Conservation (phyloP, 2,113 vertebrate species). For the Laticauda colubrina region DNA sequence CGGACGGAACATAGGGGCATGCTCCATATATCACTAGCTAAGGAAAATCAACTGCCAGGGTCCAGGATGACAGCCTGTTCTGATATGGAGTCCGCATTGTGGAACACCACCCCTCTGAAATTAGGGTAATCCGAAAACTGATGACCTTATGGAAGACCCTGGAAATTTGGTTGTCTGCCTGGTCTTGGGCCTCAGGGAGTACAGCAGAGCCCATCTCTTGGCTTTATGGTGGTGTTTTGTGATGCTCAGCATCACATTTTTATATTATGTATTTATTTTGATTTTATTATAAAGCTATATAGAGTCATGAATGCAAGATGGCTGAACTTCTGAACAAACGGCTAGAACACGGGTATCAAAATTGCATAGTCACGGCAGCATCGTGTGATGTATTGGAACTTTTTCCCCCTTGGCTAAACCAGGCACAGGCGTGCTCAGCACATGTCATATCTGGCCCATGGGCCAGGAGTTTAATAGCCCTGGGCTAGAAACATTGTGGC, state of each 20-base stretch:
- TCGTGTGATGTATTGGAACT: too few species aligned
- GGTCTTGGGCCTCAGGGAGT: not conserved
- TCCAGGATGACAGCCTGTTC: not conserved
- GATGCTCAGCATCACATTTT: not conserved
- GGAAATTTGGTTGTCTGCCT: not conserved
- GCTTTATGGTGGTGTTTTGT: not conserved
- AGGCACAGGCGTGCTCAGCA: too few species aligned
- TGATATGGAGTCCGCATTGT: not conserved
- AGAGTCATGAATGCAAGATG: not conserved
- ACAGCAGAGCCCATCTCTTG: not conserved
- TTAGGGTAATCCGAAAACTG: not conserved
- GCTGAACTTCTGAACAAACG: not conserved
- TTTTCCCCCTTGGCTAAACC: too few species aligned
- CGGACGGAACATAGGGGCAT: too few species aligned
- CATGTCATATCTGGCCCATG: too few species aligned
- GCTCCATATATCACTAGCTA: not conserved
- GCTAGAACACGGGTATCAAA: too few species aligned
- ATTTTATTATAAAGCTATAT: not conserved
- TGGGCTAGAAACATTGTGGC: not conserved
- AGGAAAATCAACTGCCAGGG: not conserved
- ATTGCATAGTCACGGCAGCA: too few species aligned
- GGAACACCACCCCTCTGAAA: not conserved
- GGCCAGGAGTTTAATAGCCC: too few species aligned
- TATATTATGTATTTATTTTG: not conserved
- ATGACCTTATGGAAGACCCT: not conserved